phyloP scores from a whole-genome alignment of 53 echinoderm and acorn worm genomes.

The Paelopatides confundens region DNA sequence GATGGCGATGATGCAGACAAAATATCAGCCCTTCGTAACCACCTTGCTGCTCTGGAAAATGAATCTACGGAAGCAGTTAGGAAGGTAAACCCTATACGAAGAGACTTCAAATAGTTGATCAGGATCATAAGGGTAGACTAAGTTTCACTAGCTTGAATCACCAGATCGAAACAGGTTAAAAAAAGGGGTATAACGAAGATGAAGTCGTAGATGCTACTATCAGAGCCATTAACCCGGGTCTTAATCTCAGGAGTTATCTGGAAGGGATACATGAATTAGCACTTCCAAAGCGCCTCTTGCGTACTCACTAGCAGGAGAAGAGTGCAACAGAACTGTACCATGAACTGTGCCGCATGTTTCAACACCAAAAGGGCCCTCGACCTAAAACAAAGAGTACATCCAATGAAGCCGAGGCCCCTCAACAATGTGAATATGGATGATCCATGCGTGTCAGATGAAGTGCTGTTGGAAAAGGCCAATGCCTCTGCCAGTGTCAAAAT shows the following conservation, averaged over 20 bases:
- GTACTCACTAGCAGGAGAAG: neutral
- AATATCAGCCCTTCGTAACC: no score
- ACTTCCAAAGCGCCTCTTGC: neutral
- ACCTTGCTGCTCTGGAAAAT: no score
- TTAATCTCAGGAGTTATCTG: neutral
- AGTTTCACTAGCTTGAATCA: constrained; percentile 5
- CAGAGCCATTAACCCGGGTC: constrained; percentile 5
- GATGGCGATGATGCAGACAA: no score
- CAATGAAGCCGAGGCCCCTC: neutral
- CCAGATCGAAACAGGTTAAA: neutral
- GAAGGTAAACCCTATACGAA: neutral
- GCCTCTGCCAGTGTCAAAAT: constrained; percentile 9
- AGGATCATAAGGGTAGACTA: neutral
- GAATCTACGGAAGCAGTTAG: no score
- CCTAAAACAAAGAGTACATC: constrained; percentile 22
- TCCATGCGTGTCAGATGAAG: constrained; percentile 18
- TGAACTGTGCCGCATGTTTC: neutral
- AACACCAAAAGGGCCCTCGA: constrained; percentile 31
- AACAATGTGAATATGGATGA: neutral
- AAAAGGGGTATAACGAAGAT: neutral
- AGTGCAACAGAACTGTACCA: constrained; percentile 54
- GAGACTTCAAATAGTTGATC: neutral
- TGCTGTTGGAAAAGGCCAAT: constrained; percentile 41
- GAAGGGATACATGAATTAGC: neutral
- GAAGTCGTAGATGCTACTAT: neutral